phyloP scores from a whole-genome alignment of 2,797 vertebrate species.

The Phrynocephalus guinanensis region DNA sequence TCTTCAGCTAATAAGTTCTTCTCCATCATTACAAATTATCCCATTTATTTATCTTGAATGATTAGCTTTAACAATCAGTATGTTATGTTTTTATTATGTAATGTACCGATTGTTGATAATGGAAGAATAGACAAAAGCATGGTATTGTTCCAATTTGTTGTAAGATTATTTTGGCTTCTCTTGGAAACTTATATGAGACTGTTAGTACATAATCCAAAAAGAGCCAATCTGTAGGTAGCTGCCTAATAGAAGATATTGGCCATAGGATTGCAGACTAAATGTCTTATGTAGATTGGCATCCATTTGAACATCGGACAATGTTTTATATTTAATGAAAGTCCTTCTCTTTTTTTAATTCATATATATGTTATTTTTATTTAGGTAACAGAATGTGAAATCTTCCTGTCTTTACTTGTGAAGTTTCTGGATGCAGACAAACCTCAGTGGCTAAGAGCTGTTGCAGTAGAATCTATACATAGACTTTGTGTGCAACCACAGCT shows the following conservation, averaged over 20 bases:
- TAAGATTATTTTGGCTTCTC: not conserved
- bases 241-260: not conserved
- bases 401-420: slow-evolving; percentile 96
- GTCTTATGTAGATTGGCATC: slow-evolving; percentile 11
- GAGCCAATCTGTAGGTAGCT: not conserved
- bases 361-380: slow-evolving; percentile 71
- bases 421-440: slow-evolving; percentile 99
- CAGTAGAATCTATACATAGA: slow-evolving; percentile 96
- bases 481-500: slow-evolving; percentile 97
- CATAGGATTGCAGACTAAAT: slow-evolving; percentile 2
- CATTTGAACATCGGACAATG: not conserved
- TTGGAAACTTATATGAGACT: not conserved
- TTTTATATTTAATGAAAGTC: not conserved
- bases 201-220: not conserved
- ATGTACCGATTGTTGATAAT: not conserved
- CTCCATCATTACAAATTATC: no score
- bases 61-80: no score
- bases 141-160: not conserved
- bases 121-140: not conserved
- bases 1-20: no score
- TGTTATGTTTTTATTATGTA: not conserved
- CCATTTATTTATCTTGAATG: no score
- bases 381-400: slow-evolving; percentile 99
- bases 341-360: slow-evolving; percentile 1
- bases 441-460: slow-evolving; percentile 97